Base-by-base conservation (phyloP, 2,797 vertebrate genomes). In the Rhabdophis nuchalis region DNA sequence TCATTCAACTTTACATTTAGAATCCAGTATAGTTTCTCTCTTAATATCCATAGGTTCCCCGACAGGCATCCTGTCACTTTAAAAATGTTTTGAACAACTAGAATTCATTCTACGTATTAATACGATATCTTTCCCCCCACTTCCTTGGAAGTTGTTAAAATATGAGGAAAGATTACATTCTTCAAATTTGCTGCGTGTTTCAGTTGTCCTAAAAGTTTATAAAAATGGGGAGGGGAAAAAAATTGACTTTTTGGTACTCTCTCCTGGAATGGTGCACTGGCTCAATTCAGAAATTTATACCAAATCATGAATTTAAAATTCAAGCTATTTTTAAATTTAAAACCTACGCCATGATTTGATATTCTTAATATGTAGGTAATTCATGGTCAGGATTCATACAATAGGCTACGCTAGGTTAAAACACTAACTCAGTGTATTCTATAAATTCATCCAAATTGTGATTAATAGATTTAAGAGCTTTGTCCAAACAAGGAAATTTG, bases 291-390 rank as follows among this genome's bases (percentile, higher is more conserved):
- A 87, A n/a, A 53, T 50, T 41, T 58, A 41, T 57, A 90, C 52
- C 46, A 92, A 90, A 90, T 50, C 23, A 87, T 88, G 89, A 54
- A 77, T 90, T 72, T 72, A 53, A 18, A 87, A 87, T 11, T 14
- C n/a, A 92, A 77, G 77, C 14, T 11, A 29, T 87, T 23, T 2
- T 90, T 82, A 41, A 56, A 87, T 6, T 53, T 64, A 41, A 77
- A 77, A 90, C 4, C 3, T 41, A 90, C 41, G 54, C 25, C 16
- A 60, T 87, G 29, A 3, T 90, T 60, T 41, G n/a, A 82, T 2
- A 36, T 86, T 89, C 58, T 12, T 3, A 27, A 85, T 9, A 50
- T 8, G 32, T 58, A 29, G 10, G 2, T 25, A 85, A 32, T 72
- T 72, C n/a, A 82, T 82, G 72, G 36, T 41, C 36, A 46, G 10